phyloP scores from a whole-genome alignment of 2,888 invertebrate genomes.

The Tortricodes alternella region DNA sequence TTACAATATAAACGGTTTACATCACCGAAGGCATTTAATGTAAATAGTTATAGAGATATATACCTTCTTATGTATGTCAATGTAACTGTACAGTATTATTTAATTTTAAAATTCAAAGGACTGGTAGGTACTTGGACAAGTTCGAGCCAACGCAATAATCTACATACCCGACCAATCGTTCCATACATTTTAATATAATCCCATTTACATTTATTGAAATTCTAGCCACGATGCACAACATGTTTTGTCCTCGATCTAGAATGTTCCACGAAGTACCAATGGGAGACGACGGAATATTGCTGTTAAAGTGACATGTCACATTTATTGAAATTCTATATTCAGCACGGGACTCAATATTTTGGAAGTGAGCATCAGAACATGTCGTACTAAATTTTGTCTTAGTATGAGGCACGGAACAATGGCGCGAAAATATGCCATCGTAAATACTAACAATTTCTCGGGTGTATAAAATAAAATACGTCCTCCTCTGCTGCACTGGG shows the following conservation, averaged over 20 bases:
- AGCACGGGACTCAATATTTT: not conserved
- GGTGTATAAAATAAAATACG: no score
- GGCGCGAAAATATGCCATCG: not conserved
- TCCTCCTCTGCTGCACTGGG: no score
- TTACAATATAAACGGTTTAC: no score
- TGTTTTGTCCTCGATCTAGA: constrained; percentile 23
- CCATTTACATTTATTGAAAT: constrained; percentile 27
- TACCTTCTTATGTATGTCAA: no score
- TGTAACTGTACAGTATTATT: not conserved
- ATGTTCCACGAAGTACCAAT: constrained; percentile 14
- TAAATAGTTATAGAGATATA: no score
- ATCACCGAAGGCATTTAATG: no score
- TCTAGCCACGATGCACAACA: constrained; percentile 21
- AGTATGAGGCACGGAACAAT: not conserved
- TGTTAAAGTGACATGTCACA: constrained; percentile 3
- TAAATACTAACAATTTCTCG: not conserved
- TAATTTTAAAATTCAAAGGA: constrained; percentile 19
- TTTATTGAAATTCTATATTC: constrained; percentile 23
- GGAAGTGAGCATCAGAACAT: not conserved
- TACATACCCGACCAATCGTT: constrained; percentile 26
- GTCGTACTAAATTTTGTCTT: not conserved
- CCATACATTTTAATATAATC: constrained; percentile 26
- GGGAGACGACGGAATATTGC: not conserved
- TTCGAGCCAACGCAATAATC: constrained; percentile 23
- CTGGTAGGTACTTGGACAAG: constrained; percentile 9